Evolutionary conservation across 1,140 invertebrate genomes (phyloP), one percentile per base, ranked within the genome.

Genomic region (Hypsibius dujardini): DNA sequence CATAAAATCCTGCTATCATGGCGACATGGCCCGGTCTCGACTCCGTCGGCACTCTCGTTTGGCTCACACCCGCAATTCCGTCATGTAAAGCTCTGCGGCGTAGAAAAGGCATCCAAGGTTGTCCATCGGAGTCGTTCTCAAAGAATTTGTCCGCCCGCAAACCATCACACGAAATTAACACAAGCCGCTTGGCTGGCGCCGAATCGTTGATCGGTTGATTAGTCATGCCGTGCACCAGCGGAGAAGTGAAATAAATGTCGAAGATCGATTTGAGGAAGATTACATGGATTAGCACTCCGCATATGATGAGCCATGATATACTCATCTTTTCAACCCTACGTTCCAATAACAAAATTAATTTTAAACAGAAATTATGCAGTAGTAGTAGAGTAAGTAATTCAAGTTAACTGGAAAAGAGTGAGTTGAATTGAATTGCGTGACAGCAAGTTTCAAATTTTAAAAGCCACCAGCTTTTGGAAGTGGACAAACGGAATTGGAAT

Each of bases 31-130:
- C 95, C 28, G 95, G 94, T 70, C 95, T 83, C 1, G 93, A 95
- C 82, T 98, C 95, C n/a, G 95, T 98, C 0, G 95, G 95, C n/a
- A 98, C 90, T 76, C 87, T 83, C 0, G 92, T 95, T 75, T 90
- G 86, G 1, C 92, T 95, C 72, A 96, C 84, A 47, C 93, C 94
- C 85, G 88, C 94, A 46, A 85, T 80, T 70, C 89, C 90, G 82
- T 79, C 73, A 86, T 84, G 45, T 87, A 77, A 70, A 81, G 79
- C 73, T 46, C n/a, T 72, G 42, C 47, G 70, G 72, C 70, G 72
- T 46, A 75, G 59, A 67, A 45, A 75, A 45, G 75, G 79, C 28
- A 77, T 76, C 70, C 76, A 76, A 46, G 73, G 72, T 50, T 76
- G 71, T 15, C 77, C 77, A 74, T 79, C 60, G 70, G 72, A 73